phyloP scores from a whole-genome alignment of 1,140 invertebrate genomes.

The Drosophila sulfurigaster region DNA sequence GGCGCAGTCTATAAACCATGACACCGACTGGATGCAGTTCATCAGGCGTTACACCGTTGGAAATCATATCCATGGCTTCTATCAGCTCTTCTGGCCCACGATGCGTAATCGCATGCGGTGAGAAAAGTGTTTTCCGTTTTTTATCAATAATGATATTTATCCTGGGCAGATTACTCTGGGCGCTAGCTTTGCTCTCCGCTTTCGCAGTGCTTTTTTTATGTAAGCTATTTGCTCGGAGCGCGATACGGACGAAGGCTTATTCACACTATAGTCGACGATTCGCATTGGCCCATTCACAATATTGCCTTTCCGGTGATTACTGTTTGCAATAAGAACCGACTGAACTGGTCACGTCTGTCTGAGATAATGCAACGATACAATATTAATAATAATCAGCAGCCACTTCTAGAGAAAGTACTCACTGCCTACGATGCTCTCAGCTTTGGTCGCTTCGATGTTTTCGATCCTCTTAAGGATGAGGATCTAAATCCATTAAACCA shows the following conservation, averaged over 20 bases:
- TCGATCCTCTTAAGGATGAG: slow-evolving; percentile 20
- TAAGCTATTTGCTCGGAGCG: slow-evolving; percentile 53
- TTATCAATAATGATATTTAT: neutral
- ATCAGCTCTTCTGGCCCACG: slow-evolving; percentile 58
- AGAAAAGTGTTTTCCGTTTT: neutral
- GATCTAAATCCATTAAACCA: slow-evolving; percentile 50
- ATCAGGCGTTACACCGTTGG: slow-evolving; percentile 46
- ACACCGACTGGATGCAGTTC: slow-evolving; percentile 46
- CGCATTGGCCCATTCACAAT: slow-evolving; percentile 55
- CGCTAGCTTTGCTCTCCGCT: slow-evolving; percentile 49
- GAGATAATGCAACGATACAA: slow-evolving; percentile 49
- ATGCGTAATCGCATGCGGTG: slow-evolving; percentile 68
- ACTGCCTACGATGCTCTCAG: slow-evolving; percentile 62
- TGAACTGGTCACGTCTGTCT: slow-evolving; percentile 72
- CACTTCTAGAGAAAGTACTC: slow-evolving; percentile 51
- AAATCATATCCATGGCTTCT: slow-evolving; percentile 64
- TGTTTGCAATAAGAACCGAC: slow-evolving; percentile 74
- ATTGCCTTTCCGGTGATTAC: slow-evolving; percentile 73
- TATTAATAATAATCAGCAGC: slow-evolving; percentile 23
- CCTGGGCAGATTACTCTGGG: slow-evolving; percentile 25
- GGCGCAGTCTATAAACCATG: neutral
- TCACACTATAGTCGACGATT: slow-evolving; percentile 59
- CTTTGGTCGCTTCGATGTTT: slow-evolving; percentile 57
- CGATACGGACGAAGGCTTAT: slow-evolving; percentile 60
- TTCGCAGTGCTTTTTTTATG: slow-evolving; percentile 57